Percentiles rank a stretch among this genome's conserved stretches.
These are phyloP conservation scores for Axis porcinus DNA, from an alignment of 2,113 vertebrate genomes.

Conservation along the genomic window DNA sequence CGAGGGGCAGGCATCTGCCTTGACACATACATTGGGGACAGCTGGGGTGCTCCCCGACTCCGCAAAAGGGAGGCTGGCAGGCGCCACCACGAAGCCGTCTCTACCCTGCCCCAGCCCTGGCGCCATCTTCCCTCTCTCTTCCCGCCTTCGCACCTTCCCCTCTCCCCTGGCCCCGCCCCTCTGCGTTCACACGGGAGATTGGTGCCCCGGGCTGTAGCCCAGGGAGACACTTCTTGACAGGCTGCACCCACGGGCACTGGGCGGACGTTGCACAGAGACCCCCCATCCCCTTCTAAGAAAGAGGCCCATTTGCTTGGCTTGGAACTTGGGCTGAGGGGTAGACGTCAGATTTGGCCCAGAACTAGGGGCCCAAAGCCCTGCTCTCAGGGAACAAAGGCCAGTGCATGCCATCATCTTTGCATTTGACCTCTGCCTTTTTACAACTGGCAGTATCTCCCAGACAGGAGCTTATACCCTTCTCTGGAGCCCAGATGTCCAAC, in stretches of 20 bases:
- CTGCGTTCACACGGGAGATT: rapidly evolving
- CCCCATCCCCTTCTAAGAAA: background rate
- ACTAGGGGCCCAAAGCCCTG: background rate
- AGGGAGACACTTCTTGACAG: background rate
- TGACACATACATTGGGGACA: background rate
- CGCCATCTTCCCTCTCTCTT: background rate
- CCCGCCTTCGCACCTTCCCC: background rate
- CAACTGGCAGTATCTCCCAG: background rate
- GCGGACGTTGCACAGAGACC: background rate
- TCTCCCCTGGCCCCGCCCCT: background rate
- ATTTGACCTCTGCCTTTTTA: background rate
- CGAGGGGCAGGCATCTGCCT: background rate
- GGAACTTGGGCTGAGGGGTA: background rate
- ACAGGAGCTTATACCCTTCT: background rate
- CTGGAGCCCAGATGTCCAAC: background rate
- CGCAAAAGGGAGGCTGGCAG: background rate
- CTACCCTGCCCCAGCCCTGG: rapidly evolving
- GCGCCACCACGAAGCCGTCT: background rate
- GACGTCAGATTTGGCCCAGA: background rate
- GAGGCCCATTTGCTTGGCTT: background rate
- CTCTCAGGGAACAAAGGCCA: background rate
- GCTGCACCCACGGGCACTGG: background rate
- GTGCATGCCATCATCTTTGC: background rate
- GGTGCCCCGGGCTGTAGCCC: rapidly evolving
- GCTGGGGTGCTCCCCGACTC: background rate